A percentile compares a stretch with the other conserved stretches of the same genome.
Conservation (phyloP, 1,140 invertebrate genomes). For the Drosophila grimshawi region DNA sequence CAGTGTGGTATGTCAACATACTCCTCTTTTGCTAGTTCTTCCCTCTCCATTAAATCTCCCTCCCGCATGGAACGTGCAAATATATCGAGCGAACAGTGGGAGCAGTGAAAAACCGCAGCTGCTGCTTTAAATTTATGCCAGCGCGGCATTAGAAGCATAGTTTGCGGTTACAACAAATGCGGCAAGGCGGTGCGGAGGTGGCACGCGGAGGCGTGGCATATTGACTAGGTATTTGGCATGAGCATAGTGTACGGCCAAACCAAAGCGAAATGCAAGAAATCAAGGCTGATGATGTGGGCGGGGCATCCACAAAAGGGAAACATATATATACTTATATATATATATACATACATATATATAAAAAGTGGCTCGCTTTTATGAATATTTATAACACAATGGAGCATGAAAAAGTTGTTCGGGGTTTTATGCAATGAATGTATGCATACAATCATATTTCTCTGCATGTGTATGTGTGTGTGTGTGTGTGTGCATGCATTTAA, state of each 20-base stretch:
- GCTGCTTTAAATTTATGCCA: constrained; percentile 81
- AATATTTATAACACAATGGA: constrained; percentile 81
- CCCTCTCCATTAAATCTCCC: too few species aligned
- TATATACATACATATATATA: background rate
- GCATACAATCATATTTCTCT: constrained; percentile 24
- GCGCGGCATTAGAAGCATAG: constrained; percentile 75
- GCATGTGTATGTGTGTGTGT: background rate
- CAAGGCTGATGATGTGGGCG: constrained; percentile 72
- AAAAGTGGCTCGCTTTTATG: constrained; percentile 74
- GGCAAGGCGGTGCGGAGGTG: constrained; percentile 25
- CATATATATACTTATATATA: background rate
- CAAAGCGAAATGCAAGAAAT: constrained; percentile 71
- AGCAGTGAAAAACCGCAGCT: constrained; percentile 73
- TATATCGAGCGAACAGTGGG: constrained; percentile 30
- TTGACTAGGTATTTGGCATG: constrained; percentile 70
- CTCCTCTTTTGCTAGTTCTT: too few species aligned
- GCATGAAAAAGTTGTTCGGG: constrained; percentile 68
- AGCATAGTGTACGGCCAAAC: constrained; percentile 19
- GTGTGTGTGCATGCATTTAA: constrained; percentile 34
- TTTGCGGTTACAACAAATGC: constrained; percentile 59
- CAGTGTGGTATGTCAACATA: constrained; percentile 28
- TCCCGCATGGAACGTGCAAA: constrained; percentile 1
- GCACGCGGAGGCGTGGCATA: constrained; percentile 37
- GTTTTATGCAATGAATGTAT: constrained; percentile 44
- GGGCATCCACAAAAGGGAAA: constrained; percentile 27